Conservation (phyloP, 1,140 invertebrate genomes). For the Pseudobourletiella spinata region DNA sequence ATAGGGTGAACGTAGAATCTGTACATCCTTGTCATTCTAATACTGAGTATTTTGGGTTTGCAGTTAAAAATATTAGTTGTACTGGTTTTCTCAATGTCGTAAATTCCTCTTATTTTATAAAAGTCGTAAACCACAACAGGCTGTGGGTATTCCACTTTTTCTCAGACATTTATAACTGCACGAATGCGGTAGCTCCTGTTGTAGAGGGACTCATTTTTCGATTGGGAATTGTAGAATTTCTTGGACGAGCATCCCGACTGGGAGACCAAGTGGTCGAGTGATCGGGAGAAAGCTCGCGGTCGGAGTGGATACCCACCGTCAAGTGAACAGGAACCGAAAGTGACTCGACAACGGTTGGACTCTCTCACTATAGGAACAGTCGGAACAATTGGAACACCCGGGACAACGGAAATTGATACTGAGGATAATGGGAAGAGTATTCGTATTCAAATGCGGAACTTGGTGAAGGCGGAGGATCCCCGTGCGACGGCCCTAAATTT, state of each 20-base stretch:
- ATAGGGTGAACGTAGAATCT: too few relatives aligned
- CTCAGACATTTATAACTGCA: too few relatives aligned
- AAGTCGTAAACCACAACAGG: too few relatives aligned
- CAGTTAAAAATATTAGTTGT: background rate
- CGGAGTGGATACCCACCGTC: conserved; percentile 39
- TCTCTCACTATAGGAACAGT: background rate
- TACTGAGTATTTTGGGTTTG: too few relatives aligned
- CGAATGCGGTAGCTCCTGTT: too few relatives aligned
- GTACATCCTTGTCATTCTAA: too few relatives aligned
- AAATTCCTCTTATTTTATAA: too few relatives aligned
- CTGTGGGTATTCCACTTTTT: too few relatives aligned
- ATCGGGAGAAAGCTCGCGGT: conserved; percentile 58
- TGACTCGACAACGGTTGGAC: background rate
- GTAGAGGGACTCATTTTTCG: too few relatives aligned
- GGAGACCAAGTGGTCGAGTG: conserved; percentile 72
- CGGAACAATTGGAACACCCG: conserved; percentile 25
- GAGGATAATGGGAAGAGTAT: conserved; percentile 51
- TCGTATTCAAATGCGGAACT: conserved; percentile 58
- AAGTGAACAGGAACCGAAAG: conserved; percentile 3
- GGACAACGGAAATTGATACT: conserved; percentile 38
- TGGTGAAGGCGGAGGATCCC: conserved; percentile 40
- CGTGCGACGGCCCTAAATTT: background rate
- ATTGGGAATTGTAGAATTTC: conserved; percentile 55
- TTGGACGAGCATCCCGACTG: conserved; percentile 71
- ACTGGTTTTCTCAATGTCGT: conserved; percentile 6